Base-by-base conservation (phyloP, 1,140 invertebrate species). In the Leucophenga varia region DNA sequence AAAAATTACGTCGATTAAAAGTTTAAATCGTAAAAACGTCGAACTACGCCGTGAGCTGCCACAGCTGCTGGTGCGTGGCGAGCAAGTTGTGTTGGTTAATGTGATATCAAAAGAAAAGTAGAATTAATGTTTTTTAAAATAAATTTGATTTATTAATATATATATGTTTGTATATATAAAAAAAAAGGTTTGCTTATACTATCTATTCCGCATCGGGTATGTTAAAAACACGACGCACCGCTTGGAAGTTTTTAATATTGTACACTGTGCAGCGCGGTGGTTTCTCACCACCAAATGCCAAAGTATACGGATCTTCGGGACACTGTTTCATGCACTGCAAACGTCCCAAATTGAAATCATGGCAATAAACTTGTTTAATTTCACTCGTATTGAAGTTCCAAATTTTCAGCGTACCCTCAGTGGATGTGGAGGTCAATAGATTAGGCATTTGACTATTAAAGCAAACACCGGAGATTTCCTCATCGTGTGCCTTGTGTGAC, bases 241-340 rank as follows among this genome's bases (percentile, higher is more conserved):
- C 76, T 46, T 84, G 78, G 71, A 82, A 84, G 57, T 82, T 80
- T 18, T 79, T 79, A 21, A 93, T 78, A 76, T 95, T 84, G 61
- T 85, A 84, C 3, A 95, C 79, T 57, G 85, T 84, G 46, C 92
- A 85, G 52, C 88, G 82, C 17, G 85, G 81, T 58, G 90, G 88
- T 57, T 90, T 88, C 65, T 93, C 90, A 1, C 93, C 93, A 32
- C 93, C 93, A 48, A 86, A 77, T 32, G 86, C 86, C 59, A 93
- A 81, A 9, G 88, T 79, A 72, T 88, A 88, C 8, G 91, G 87
- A 65, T 83, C 85, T 64, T 96, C 89, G 4, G 91, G 91, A 74
- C 85, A 90, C 22, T 82, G 72, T 10, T 82, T 80, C 19, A 90
- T 77, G 73, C 89, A 90, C 59, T 89, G 85, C 21, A 92, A 76